Percentiles rank a stretch among this genome's conserved stretches.
These are phyloP conservation scores for Steinernema khuongi DNA, from an alignment of 1,140 invertebrate genomes.

Conservation along the genomic window DNA sequence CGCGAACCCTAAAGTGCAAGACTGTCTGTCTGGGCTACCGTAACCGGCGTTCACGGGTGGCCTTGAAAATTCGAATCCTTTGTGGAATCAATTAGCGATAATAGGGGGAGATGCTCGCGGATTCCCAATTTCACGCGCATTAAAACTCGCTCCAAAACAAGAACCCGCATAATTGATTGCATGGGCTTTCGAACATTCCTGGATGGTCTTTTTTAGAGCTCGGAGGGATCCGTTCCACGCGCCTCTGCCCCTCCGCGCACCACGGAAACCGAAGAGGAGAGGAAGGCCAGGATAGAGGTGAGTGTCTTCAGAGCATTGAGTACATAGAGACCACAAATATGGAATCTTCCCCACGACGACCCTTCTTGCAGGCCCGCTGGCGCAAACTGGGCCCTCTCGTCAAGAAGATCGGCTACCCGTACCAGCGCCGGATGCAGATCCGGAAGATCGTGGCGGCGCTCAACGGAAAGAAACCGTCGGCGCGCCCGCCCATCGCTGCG, in stretches of 20 bases:
- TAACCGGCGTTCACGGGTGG: background rate
- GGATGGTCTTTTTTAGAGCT: too few relatives aligned
- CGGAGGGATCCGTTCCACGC: background rate
- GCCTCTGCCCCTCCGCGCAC: background rate
- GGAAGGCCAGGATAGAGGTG: slow-evolving; percentile 2
- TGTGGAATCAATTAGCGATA: background rate
- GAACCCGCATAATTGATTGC: too few relatives aligned
- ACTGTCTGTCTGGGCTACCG: background rate
- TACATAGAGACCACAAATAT: background rate
- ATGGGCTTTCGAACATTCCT: too few relatives aligned
- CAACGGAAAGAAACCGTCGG: background rate
- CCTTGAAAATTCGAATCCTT: background rate
- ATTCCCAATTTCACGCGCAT: background rate
- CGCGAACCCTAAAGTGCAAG: background rate
- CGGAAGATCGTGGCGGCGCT: slow-evolving; percentile 2
- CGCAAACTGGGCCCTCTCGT: slow-evolving; percentile 6
- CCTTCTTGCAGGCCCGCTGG: background rate
- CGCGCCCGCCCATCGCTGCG: background rate
- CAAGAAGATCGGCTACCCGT: slow-evolving; percentile 14
- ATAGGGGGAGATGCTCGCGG: background rate
- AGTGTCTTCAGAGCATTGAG: background rate
- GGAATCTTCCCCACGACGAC: too few relatives aligned
- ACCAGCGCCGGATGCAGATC: slow-evolving; percentile 5
- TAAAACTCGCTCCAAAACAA: too few relatives aligned
- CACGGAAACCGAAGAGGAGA: slow-evolving; percentile 9